Evolutionary conservation across 2,797 vertebrate species (phyloP), one percentile per base, ranked within the genome.

Genomic region (Setipinna tenuifilis): DNA sequence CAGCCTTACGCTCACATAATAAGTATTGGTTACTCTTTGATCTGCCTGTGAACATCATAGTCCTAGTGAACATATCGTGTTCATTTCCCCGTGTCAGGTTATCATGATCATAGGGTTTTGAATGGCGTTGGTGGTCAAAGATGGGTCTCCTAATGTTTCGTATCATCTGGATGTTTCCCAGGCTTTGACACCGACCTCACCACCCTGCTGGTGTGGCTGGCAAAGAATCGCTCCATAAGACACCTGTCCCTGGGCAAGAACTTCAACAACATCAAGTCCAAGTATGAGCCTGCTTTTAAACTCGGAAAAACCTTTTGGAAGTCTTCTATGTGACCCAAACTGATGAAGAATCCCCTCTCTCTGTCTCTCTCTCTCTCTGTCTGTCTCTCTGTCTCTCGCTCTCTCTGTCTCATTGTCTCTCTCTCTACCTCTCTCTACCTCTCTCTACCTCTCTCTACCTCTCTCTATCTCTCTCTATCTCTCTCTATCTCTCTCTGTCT

Each of bases 191-290:
- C 96, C 89, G 98, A 99, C 88, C 96, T 99, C 68, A 97, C 94
- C 85, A 98, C 98, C 2, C 95, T 99, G 89, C 95, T 99, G 86
- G 97, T 98, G 83, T 99, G 98, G 98, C 95, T 99, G 90, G 96
- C 98, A 89, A 99, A 97, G 94, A 99, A 99, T 93, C 96, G 97
- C 89, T 99, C 98, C 84, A 97, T 99, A 92, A 94, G 97, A 87
- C 97, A 98, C 89, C 96, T 99, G 87, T 96, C 97, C 0, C 94
- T 99, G 92, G 98, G 98, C 86, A 99, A 97, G 91, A 99, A 99
- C 93, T 99, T 99, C 95, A 98, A 96, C 95, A 99, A 98, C 95
- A 99, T 99, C 95, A 99, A 99, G 93, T 95, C 98, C 94, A 99
- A 98, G 98, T 99, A 95, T 75, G 94, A 87, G 31, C 16, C 35